Evolutionary conservation across 2,888 invertebrate genomes (phyloP), one percentile per base, ranked within the genome.

Genomic region (Strigamia transsilvanica): DNA sequence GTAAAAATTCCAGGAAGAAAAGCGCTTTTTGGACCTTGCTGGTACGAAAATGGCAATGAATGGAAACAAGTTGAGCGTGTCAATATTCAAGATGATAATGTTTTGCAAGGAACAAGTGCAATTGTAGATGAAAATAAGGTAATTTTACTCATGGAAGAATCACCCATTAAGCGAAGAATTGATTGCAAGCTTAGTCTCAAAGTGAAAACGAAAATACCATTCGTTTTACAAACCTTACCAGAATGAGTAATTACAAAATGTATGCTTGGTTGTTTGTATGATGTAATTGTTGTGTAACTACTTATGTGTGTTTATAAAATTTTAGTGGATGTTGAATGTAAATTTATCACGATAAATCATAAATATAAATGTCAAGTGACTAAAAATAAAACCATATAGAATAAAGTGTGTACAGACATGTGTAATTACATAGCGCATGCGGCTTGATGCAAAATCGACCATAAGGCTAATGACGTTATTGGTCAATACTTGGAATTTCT

Each of bases 401-500:
- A n/a, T 56, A 21, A 56, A 56, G 9, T 18, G n/a, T n/a, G 9
- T n/a, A 46, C 12, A 56, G 1, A 6, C 7, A n/a, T 18, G 18
- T 9, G 1, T 56, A 56, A 56, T 56, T 56, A 18, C n/a, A 18
- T 6, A 21, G 73, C 27, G 73, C 73, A 73, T 73, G 73, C 73
- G 73, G 13, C n/a, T 73, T 73, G 13, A 12, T 12, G 32, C 23
- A 12, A 5, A 73, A 73, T 73, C 73, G 73, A 73, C 73, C n/a
- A 27, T n/a, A 32, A 56, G n/a, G 13, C 23, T 10, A 12, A 5
- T 32, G 27, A 73, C 27, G 73, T 13, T 73, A 32, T 73, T 73
- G 73, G 73, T 73, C 73, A 73, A 73, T 73, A 73, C 32, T 27
- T 23, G 73, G 9, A 73, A 32, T 73, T 12, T 73, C 32, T 73